Evolutionary conservation across 2,113 vertebrate genomes (phyloP), one percentile per base, ranked within the genome.

Genomic region (Romanogobio albipinnatus): DNA sequence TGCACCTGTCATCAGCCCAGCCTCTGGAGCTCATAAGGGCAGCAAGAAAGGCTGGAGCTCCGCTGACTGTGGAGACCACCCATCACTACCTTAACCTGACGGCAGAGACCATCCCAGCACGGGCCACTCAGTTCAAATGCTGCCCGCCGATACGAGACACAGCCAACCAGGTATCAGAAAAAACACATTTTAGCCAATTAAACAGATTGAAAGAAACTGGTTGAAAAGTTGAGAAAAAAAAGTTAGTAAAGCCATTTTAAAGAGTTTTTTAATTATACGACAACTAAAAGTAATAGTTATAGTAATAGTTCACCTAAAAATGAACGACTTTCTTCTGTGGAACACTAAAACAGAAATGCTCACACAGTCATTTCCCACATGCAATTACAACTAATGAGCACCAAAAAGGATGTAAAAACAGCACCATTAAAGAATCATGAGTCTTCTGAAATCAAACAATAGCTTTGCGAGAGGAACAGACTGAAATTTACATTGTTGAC

Each of bases 91-190:
- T 96, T 79, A 94, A 84, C 75, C 91, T 96, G 82, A 88, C 90
- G 58, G 93, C 96, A 33, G 95, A 96, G 85, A 49, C 90, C 86
- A 93, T 96, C 77, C 95, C 94, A 24, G 83, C 90, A 4, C 92
- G 95, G 29, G 95, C 94, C 85, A 96, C 95, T 0, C 95, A 95
- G 75, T 96, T 95, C 87, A 96, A 96, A 89, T 96, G 96, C 90
- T 96, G 95, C 81, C 96, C 95, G 1, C 96, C 96, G 3, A 95
- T 96, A 81, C 90, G 95, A 81, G 89, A 88, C 56, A 79, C 87
- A 33, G 43, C 66, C 29, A 96, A 96, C 87, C 92, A 81, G 94
- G 95, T 95, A 49, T 13, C 76, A 76, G 8, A 4, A 70, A 70
- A 70, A 11, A 22, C 1, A 6, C 64, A 36, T 19, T 36, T 36